Evolutionary conservation across 2,113 vertebrate genomes (phyloP).

Genomic region (Varanus komodoensis): DNA sequence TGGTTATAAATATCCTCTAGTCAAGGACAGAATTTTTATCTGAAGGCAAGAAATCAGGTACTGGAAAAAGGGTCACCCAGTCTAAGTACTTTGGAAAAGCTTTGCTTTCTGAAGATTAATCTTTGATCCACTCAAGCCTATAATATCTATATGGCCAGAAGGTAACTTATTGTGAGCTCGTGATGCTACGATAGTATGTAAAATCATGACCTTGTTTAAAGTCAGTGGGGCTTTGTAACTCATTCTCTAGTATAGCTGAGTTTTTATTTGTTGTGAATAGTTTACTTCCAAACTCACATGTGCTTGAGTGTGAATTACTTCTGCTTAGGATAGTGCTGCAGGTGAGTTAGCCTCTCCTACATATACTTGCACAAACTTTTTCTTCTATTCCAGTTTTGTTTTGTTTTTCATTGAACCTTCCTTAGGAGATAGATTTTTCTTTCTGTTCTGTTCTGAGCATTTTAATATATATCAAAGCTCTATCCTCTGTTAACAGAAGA

Average conservation of each 20-base stretch:
- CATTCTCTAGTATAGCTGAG: neutral
- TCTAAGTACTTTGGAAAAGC: neutral
- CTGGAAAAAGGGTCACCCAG: neutral
- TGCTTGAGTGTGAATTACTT: neutral
- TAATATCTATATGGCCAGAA: neutral
- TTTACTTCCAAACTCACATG: neutral
- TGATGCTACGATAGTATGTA: neutral
- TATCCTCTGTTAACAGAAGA: neutral
- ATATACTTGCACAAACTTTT: neutral
- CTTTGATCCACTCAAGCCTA: neutral
- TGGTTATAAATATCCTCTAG: constrained; percentile 1
- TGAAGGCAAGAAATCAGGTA: neutral
- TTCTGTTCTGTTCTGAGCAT: neutral
- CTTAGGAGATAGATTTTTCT: neutral
- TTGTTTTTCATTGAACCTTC: neutral
- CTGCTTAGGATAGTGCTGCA: neutral
- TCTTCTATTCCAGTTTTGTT: neutral
- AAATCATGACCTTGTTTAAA: neutral
- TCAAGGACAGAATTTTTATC: constrained; percentile 13
- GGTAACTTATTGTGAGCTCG: neutral
- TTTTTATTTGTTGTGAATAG: neutral
- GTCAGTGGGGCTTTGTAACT: neutral
- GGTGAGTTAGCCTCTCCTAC: neutral
- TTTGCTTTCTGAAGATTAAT: neutral
- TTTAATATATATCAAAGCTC: neutral